phyloP scores from a whole-genome alignment of 1,140 invertebrate genomes.

The Drosophila takahashii region DNA sequence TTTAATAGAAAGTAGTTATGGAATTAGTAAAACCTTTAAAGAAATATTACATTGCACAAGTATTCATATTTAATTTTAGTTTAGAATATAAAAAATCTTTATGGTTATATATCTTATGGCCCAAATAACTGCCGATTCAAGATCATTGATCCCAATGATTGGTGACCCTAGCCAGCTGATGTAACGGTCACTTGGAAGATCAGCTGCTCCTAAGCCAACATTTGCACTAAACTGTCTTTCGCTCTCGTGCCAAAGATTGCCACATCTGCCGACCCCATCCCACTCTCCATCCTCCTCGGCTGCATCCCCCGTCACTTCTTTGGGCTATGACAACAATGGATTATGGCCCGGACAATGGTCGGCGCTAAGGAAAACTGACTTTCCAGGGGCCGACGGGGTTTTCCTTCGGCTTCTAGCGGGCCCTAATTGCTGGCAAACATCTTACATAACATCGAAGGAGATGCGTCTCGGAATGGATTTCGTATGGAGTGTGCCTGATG shows the following conservation, averaged over 20 bases:
- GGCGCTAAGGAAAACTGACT: constrained; percentile 73
- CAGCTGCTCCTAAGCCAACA: constrained; percentile 42
- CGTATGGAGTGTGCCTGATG: constrained; percentile 76
- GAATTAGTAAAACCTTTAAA: too few relatives aligned
- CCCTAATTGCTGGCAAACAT: constrained; percentile 69
- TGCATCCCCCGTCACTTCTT: constrained; percentile 26
- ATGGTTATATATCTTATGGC: not conserved
- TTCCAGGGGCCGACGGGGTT: constrained; percentile 63
- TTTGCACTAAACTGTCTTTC: constrained; percentile 38
- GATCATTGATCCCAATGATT: constrained; percentile 20
- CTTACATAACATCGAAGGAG: constrained; percentile 65
- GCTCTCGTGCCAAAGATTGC: constrained; percentile 37
- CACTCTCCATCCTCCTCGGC: constrained; percentile 1
- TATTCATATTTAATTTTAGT: too few relatives aligned
- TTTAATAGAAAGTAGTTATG: too few relatives aligned
- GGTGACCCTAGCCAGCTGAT: constrained; percentile 19
- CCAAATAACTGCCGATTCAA: not conserved
- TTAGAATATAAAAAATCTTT: too few relatives aligned
- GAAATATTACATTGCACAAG: too few relatives aligned
- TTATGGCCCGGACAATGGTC: constrained; percentile 46
- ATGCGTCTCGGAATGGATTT: constrained; percentile 55
- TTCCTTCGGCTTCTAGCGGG: constrained; percentile 38
- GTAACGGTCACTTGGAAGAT: constrained; percentile 42
- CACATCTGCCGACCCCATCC: constrained; percentile 27
- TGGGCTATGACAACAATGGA: constrained; percentile 58